Percentiles rank a stretch among this genome's conserved stretches.
phyloP scores from a whole-genome alignment of 2,888 invertebrate species.

The Drosophila pseudotalamancana region DNA sequence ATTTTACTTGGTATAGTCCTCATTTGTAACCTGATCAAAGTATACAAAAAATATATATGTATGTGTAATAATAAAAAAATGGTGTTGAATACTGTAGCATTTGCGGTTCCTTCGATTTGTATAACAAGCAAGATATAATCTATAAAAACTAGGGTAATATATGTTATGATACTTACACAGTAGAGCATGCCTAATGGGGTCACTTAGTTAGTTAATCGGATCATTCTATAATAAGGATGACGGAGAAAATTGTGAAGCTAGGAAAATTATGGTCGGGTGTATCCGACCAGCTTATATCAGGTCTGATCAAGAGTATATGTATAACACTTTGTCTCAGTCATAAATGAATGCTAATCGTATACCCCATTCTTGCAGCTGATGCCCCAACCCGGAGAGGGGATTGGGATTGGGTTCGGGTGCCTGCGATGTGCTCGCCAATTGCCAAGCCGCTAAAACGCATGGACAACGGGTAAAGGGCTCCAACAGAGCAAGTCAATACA shows the following conservation, averaged over 20 bases:
- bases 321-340: too few relatives aligned
- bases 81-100: neutral
- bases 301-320: too few relatives aligned
- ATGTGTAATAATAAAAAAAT: too few relatives aligned
- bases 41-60: too few relatives aligned
- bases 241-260: too few relatives aligned
- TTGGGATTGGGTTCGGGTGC: slow-evolving; percentile 21
- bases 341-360: too few relatives aligned
- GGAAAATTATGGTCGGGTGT: too few relatives aligned
- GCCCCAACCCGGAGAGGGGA: slow-evolving; percentile 3
- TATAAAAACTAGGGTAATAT: neutral
- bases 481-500: neutral
- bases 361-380: slow-evolving; percentile 25
- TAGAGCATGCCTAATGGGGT: too few relatives aligned
- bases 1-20: neutral
- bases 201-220: too few relatives aligned
- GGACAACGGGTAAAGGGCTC: slow-evolving; percentile 65
- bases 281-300: too few relatives aligned
- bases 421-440: slow-evolving; percentile 62
- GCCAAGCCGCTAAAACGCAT: slow-evolving; percentile 67
- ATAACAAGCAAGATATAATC: neutral
- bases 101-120: slow-evolving; percentile 20
- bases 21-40: neutral
- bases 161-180: too few relatives aligned
- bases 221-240: too few relatives aligned